These are phyloP conservation scores for Drosophila helvetica DNA, from an alignment of 2,888 invertebrate species.

Conservation along the genomic window DNA sequence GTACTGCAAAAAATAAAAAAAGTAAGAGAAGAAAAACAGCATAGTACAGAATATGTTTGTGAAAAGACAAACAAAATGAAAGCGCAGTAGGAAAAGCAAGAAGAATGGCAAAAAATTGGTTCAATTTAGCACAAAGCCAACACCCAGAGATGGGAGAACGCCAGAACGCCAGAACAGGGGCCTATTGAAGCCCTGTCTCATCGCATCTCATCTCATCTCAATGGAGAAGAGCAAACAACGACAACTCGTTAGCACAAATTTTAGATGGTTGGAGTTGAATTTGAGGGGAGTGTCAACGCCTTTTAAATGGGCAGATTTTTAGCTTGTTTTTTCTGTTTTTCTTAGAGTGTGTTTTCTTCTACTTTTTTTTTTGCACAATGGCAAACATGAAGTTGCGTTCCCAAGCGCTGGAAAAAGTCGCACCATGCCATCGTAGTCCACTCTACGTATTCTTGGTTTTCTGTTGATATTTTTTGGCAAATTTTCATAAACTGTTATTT, in stretches of 20 bases:
- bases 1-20: slow-evolving; percentile 68
- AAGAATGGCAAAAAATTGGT: slow-evolving; percentile 67
- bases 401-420: slow-evolving; percentile 66
- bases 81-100: slow-evolving; percentile 52
- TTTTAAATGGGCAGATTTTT: slow-evolving; percentile 73
- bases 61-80: slow-evolving; percentile 63
- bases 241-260: slow-evolving; percentile 78
- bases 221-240: slow-evolving; percentile 56
- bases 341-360: neutral
- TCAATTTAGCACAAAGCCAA: slow-evolving; percentile 78
- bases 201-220: slow-evolving; percentile 12
- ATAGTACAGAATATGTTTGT: slow-evolving; percentile 48
- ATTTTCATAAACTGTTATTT: slow-evolving; percentile 80
- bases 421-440: slow-evolving; percentile 13
- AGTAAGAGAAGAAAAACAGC: slow-evolving; percentile 38
- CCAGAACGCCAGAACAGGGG: slow-evolving; percentile 16
- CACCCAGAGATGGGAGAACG: slow-evolving; percentile 17
- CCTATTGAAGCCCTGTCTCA: slow-evolving; percentile 40
- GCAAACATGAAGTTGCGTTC: slow-evolving; percentile 54
- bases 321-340: slow-evolving; percentile 24
- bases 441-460: slow-evolving; percentile 37
- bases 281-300: slow-evolving; percentile 67
- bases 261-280: slow-evolving; percentile 56
- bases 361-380: slow-evolving; percentile 57
- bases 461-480: slow-evolving; percentile 75